These are phyloP conservation scores for Crematogaster levior DNA, from an alignment of 2,888 invertebrate species.

Conservation along the genomic window DNA sequence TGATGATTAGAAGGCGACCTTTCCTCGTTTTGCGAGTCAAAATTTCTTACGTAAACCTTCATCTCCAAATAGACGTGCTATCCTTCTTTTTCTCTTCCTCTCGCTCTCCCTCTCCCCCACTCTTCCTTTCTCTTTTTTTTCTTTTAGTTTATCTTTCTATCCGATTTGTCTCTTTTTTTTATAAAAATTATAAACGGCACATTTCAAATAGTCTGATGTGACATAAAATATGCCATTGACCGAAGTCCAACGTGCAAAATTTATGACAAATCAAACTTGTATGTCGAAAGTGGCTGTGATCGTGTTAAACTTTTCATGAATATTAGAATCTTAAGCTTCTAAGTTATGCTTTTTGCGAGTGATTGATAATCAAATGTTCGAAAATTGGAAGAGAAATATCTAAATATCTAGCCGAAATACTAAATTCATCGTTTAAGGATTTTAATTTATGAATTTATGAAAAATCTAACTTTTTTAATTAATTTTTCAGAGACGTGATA, in stretches of 20 bases:
- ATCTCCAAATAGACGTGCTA: slow-evolving; percentile 9
- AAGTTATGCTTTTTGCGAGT: background rate
- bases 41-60: slow-evolving; percentile 38
- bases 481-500: background rate
- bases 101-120: background rate
- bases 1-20: slow-evolving; percentile 35
- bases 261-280: slow-evolving; percentile 6
- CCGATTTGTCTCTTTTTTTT: background rate
- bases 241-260: background rate
- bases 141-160: background rate
- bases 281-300: slow-evolving; percentile 1
- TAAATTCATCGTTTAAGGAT: background rate
- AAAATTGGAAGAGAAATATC: background rate
- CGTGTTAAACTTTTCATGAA: slow-evolving; percentile 31
- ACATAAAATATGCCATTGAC: slow-evolving; percentile 12
- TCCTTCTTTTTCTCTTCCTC: background rate
- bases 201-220: background rate
- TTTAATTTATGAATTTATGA: background rate
- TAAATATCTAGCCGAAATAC: background rate
- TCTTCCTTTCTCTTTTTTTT: background rate
- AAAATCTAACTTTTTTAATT: background rate
- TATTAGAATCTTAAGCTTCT: background rate
- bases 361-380: background rate
- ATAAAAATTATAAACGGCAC: background rate
- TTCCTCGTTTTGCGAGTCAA: background rate